These are phyloP conservation scores for Sinotaia quadrata DNA, from an alignment of 2,888 invertebrate genomes.

Conservation along the genomic window DNA sequence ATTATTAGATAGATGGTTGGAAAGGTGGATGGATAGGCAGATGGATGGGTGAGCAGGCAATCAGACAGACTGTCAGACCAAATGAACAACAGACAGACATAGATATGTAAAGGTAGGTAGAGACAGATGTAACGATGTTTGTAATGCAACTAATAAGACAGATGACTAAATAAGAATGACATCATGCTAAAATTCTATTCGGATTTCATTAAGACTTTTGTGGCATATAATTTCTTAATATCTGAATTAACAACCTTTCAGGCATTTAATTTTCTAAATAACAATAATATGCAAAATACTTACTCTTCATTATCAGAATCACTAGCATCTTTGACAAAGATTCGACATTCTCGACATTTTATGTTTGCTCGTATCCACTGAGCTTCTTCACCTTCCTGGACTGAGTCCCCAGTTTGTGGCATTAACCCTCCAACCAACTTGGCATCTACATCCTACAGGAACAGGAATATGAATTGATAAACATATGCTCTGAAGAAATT, in stretches of 20 bases:
- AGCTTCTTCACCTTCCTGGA: constrained; percentile 9
- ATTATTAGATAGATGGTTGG: neutral
- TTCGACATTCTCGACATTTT: constrained; percentile 46
- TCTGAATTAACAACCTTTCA: neutral
- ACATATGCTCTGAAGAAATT: too few species aligned
- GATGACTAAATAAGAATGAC: too few species aligned
- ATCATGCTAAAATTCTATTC: neutral
- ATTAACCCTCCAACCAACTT: too few species aligned
- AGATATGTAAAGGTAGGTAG: too few species aligned
- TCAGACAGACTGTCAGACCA: neutral
- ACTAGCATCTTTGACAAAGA: constrained; percentile 37
- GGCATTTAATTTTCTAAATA: too few species aligned
- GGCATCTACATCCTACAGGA: too few species aligned
- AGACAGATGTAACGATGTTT: too few species aligned
- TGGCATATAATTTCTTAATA: neutral
- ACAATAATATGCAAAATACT: neutral
- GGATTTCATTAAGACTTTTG: neutral
- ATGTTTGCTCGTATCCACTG: constrained; percentile 50
- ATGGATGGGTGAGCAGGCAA: neutral
- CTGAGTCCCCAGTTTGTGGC: too few species aligned
- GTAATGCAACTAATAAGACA: too few species aligned
- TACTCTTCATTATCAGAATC: constrained; percentile 23
- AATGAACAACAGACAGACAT: neutral
- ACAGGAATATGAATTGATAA: too few species aligned
- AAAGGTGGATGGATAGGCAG: too few species aligned